Evolutionary conservation across 1,140 invertebrate species (phyloP).

Genomic region (Heliconius congener): DNA sequence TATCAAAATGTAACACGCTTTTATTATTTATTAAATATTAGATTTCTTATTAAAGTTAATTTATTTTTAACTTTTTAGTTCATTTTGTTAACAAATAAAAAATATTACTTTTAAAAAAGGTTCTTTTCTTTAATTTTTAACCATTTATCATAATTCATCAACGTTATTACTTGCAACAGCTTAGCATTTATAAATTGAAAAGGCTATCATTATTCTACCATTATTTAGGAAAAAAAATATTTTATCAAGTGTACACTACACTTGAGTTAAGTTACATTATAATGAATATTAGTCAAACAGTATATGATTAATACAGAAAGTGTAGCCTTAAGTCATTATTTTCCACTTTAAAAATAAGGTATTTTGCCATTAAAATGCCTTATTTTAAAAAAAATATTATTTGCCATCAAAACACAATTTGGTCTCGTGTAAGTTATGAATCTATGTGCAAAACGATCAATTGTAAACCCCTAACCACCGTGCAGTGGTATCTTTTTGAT

Average conservation of each 20-base stretch:
- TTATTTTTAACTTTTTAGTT: too few relatives aligned
- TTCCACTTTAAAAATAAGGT: conserved; percentile 36
- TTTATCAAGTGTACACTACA: background rate
- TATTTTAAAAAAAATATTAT: background rate
- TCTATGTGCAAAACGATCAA: conserved; percentile 28
- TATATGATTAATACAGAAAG: conserved; percentile 30
- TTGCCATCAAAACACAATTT: conserved; percentile 43
- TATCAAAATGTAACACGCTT: too few relatives aligned
- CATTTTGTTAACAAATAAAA: too few relatives aligned
- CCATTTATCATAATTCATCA: too few relatives aligned
- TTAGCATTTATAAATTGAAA: background rate
- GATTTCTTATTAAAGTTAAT: too few relatives aligned
- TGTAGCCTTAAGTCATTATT: conserved; percentile 33
- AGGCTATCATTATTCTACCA: background rate
- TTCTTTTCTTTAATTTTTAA: too few relatives aligned
- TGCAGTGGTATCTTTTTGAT: conserved; percentile 27
- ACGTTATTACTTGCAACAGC: background rate
- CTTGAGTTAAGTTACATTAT: conserved; percentile 5
- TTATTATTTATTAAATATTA: too few relatives aligned
- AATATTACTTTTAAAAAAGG: too few relatives aligned
- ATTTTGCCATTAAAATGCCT: conserved; percentile 36
- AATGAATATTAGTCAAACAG: conserved; percentile 30
- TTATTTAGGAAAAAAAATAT: background rate
- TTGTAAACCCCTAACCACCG: conserved; percentile 13
- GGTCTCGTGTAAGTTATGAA: conserved; percentile 11